Evolutionary conservation across 2,797 vertebrate genomes (phyloP), one percentile per base, ranked within the genome.

Genomic region (Anabacerthia variegaticeps): DNA sequence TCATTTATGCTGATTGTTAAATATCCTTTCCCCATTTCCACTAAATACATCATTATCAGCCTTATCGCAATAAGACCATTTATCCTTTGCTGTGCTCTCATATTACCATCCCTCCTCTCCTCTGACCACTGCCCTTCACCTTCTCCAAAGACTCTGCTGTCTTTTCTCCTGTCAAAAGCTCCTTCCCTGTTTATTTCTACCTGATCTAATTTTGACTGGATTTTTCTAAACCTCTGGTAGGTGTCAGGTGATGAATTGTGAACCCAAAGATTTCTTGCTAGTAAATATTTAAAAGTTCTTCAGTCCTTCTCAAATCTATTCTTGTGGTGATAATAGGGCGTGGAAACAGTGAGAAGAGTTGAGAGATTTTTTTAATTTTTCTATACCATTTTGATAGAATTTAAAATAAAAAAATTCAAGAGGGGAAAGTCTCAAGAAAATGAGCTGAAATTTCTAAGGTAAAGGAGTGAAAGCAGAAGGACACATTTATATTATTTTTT

Each of bases 1-100:
- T 96, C 4, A 94, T 93, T 95, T 92, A 59, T 93, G 82, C 71
- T 88, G 76, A 90, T 94, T 85, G 56, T 94, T 95, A 96, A 94
- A 89, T 76, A 84, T 84, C 51, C 32, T 94, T 55, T 92, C 66
- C 82, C 79, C 51, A 75, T 75, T 95, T 89, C 54, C 48, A 78
- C 79, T 92, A 94, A 94, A 62, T 95, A 88, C 73, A 86, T 92
- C 58, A 71, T 94, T 94, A 95, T 65, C 83, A 74, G 46, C 58
- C 59, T 69, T 78, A 74, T 41, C 0, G 0, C 71, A 85, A 71
- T 67, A 93, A 56, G 69, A 78, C 48, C 76, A 89, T 91, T 95
- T 89, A 78, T 84, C 58, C 73, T 92, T 88, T 78, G 78, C 43
- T 62, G 20, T 56, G n/a, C 73, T 92, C 75, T 94, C 39, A 18